Evolutionary conservation across 2,888 invertebrate species (phyloP).

Genomic region (Eutolmus rufibarbis): DNA sequence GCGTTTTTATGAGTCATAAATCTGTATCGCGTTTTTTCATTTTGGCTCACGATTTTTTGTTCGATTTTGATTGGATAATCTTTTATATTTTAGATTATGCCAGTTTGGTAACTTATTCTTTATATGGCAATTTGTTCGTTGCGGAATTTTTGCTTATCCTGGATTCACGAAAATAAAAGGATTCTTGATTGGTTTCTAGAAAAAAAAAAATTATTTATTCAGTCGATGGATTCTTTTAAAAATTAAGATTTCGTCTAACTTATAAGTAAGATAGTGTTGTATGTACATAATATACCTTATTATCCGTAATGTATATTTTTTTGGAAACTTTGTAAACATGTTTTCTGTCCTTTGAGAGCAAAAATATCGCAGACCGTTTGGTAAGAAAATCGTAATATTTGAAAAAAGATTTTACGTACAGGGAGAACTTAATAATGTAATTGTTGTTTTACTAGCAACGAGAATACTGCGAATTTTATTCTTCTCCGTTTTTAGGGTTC

Average conservation of each 20-base stretch:
- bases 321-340: too few relatives aligned
- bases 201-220: background rate
- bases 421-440: too few relatives aligned
- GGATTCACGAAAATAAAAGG: background rate
- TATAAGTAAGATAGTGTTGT: background rate
- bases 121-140: conserved; percentile 1
- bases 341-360: too few relatives aligned
- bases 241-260: background rate
- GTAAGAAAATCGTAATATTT: too few relatives aligned
- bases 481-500: too few relatives aligned
- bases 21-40: conserved; percentile 62
- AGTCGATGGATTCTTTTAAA: background rate
- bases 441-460: too few relatives aligned
- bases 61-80: conserved; percentile 1
- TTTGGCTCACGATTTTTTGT: conserved; percentile 50
- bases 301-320: too few relatives aligned
- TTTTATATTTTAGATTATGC: background rate
- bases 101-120: conserved; percentile 27
- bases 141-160: background rate
- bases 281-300: too few relatives aligned
- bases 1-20: conserved; percentile 63
- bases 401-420: too few relatives aligned
- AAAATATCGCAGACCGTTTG: too few relatives aligned
- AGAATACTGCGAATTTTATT: too few relatives aligned
- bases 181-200: background rate